Base-by-base conservation (phyloP, 2,113 vertebrate genomes). In the Sterna hirundo region DNA sequence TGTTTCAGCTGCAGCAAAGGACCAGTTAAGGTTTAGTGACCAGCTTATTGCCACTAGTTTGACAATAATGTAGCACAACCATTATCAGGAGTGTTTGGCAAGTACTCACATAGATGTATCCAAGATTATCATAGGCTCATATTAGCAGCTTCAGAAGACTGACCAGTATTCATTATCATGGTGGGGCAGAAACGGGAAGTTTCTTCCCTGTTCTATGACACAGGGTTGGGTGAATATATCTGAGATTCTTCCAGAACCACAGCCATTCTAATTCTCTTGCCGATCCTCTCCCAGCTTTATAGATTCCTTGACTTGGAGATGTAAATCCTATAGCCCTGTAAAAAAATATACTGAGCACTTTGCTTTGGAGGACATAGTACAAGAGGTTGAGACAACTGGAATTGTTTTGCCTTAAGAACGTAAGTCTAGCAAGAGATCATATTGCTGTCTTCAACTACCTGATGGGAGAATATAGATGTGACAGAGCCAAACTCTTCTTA, bases 71-170 rank as follows among this genome's bases (percentile, higher is more conserved):
- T 58, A 93, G 36, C 49, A 75, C 32, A 82, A 25, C 19, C 54
- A 83, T 90, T 86, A 34, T 32, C 62, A 70, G 54, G 62, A 83
- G 8, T 16, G 58, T 88, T 96, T 94, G 93, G 68, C 83, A 54
- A 0, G 0, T 29, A 20, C 62, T 80, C 1, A 0, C 54, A 26
- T 2, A 83, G 54, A 13, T 42, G 7, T 46, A 38, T 51, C 74
- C 70, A 88, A 72, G 38, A 54, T 87, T 93, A 61, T 62, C 83
- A 78, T 4, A 58, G 40, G 2, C 34, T 22, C 11, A 19, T 49
- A 91, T 54, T 49, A 87, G 26, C 46, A 81, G 36, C 34, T 70
- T 86, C 66, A 52, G 54, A 26, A 80, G 15, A 29, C n/a, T 85
- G 82, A 79, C 7, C 46, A 93, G 54, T 86, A 81, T 79, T 60